Base-by-base conservation (phyloP, 1,140 invertebrate genomes). In the Trichoplusia ni region DNA sequence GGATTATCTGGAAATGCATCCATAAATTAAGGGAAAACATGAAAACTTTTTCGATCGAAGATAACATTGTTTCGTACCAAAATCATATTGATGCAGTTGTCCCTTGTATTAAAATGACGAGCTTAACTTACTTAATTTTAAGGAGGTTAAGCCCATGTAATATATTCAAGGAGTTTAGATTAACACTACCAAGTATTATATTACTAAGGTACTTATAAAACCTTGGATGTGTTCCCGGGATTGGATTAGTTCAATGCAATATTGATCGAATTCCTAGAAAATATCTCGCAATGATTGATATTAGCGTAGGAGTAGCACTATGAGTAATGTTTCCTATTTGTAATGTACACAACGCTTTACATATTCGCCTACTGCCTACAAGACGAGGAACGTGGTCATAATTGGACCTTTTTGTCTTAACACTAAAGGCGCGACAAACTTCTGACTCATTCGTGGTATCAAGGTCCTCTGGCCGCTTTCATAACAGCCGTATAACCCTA, bases 361-460 rank as follows among this genome's bases (percentile, higher is more conserved):
- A 60, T 46, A 23, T 25, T 60, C 56, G 56, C 56, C 56, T 60
- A 60, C 46, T 53, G 21, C 44, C 23, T 31, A 37, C n/a, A n/a
- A n/a, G n/a, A n/a, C n/a, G n/a, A n/a, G n/a, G n/a, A n/a, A 8
- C 13, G 51, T 56, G 51, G 49, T 58, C 49, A 62, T 62, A 67
- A 67, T 62, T 56, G 51, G 58, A 62, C 58, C 40, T 67, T 67
- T 67, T 67, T 67, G 65, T 62, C 49, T 67, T 54, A 67, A 42
- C 40, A 49, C 37, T 49, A 23, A 49, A 49, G 25, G 40, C 40
- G 58, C 62, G 38, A 16, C 51, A 61, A 62, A 35, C 27, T 19
- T 29, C 23, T 67, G 49, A 67, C 27, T 67, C 65, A 67, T 58
- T 27, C 19, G 47, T 19, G 16, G 13, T 37, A 51, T 56, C 65